Conservation (phyloP, 2,888 invertebrate genomes). For the Gandaritis pyraliata region DNA sequence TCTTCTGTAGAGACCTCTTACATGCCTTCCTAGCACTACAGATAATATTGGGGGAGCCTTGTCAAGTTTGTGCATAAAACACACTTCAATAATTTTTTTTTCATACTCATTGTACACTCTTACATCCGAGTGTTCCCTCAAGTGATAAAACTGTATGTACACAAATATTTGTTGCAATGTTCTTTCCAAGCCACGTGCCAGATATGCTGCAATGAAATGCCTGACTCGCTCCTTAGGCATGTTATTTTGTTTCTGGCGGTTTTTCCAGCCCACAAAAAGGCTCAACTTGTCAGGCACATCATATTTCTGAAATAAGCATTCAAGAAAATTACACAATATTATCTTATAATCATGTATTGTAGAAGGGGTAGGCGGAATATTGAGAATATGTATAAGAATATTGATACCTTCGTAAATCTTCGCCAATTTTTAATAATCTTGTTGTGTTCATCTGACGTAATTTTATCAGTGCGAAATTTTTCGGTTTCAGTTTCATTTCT, state of each 20-base stretch:
- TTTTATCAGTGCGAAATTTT: conserved; percentile 54
- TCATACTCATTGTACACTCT: conserved; percentile 47
- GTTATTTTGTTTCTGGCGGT: conserved; percentile 48
- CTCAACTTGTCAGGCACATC: conserved; percentile 63
- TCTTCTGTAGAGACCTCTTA: conserved; percentile 46
- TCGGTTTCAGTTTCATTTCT: conserved; percentile 32
- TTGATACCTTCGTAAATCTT: conserved; percentile 60
- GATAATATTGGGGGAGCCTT: conserved; percentile 55
- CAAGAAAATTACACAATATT: background rate
- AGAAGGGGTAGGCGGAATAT: too few species aligned
- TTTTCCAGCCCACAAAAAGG: conserved; percentile 67
- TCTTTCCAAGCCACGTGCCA: conserved; percentile 66
- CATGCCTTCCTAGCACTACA: conserved; percentile 60
- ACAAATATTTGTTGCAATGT: conserved; percentile 65
- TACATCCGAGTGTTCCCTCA: conserved; percentile 46
- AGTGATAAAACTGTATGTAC: conserved; percentile 50
- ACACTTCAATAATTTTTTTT: conserved; percentile 68
- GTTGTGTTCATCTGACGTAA: conserved; percentile 62
- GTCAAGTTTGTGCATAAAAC: conserved; percentile 58
- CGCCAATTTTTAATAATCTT: conserved; percentile 64
- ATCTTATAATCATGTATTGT: background rate
- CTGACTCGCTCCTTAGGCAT: conserved; percentile 58
- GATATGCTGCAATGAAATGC: conserved; percentile 61
- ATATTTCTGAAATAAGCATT: conserved; percentile 54
- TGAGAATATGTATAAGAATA: too few species aligned